Conservation (phyloP, 2,113 vertebrate species). For the Tringa solitaria region DNA sequence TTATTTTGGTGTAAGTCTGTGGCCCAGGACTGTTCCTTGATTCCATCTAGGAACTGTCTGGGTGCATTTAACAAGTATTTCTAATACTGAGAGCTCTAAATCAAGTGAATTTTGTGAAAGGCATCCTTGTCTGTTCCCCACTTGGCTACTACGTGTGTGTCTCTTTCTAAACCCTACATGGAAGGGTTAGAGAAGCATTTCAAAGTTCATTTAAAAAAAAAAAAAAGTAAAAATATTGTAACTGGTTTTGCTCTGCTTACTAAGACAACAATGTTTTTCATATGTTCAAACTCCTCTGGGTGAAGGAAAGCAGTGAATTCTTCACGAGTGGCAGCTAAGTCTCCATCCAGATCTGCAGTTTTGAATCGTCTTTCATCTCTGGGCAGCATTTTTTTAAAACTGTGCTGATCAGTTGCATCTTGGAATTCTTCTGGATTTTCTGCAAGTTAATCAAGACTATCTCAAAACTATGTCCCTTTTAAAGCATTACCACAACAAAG, state of each 20-base stretch:
- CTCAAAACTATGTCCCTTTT: neutral
- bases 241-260: conserved; percentile 75
- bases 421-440: conserved; percentile 93
- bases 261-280: conserved; percentile 93
- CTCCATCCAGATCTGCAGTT: conserved; percentile 84
- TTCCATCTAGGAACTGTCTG: neutral
- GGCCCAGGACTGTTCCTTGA: neutral
- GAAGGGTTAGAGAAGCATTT: neutral
- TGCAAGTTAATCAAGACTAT: conserved; percentile 36
- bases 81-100: neutral
- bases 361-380: conserved; percentile 93
- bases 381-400: conserved; percentile 97
- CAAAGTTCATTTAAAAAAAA: neutral
- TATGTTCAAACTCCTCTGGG: conserved; percentile 96
- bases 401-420: conserved; percentile 88
- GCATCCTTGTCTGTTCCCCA: neutral
- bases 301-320: conserved; percentile 97
- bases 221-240: neutral
- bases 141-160: neutral
- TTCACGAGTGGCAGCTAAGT: conserved; percentile 85
- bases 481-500: neutral
- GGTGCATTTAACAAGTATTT: neutral
- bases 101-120: neutral
- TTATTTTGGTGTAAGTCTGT: neutral
- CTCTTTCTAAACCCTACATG: neutral